Evolutionary conservation across 1,140 invertebrate species (phyloP).

Genomic region (Frieseomelitta varia): DNA sequence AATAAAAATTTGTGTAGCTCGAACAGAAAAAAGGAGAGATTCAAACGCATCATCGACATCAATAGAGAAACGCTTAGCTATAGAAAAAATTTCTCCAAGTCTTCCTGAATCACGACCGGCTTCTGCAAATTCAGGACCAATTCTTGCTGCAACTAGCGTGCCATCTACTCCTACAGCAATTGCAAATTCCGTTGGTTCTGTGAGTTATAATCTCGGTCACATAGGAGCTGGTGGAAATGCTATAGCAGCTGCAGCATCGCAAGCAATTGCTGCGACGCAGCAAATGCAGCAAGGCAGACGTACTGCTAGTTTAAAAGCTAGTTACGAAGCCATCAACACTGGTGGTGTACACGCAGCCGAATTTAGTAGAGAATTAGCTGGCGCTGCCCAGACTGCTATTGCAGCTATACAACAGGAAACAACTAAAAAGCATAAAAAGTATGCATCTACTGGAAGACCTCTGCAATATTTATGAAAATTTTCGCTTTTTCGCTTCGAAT

Average conservation of each 20-base stretch:
- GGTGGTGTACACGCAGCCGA: conserved; percentile 83
- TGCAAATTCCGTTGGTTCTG: conserved; percentile 80
- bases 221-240: conserved; percentile 92
- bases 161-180: conserved; percentile 72
- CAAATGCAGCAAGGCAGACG: conserved; percentile 97
- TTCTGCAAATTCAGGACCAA: conserved; percentile 78
- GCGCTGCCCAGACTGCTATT: conserved; percentile 90
- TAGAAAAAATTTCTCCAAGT: conserved; percentile 77
- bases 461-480: background rate
- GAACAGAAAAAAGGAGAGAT: conserved; percentile 79
- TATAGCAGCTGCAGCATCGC: conserved; percentile 96
- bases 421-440: conserved; percentile 87
- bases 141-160: conserved; percentile 72
- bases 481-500: background rate
- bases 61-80: conserved; percentile 77
- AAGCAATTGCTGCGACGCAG: conserved; percentile 97
- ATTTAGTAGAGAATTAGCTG: conserved; percentile 87
- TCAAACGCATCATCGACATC: conserved; percentile 80
- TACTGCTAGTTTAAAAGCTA: conserved; percentile 97
- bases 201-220: conserved; percentile 86
- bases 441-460: conserved; percentile 42
- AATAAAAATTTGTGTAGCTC: conserved; percentile 65
- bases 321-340: conserved; percentile 92
- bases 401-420: conserved; percentile 87
- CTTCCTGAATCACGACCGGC: conserved; percentile 77